Conservation (phyloP, 2,797 vertebrate species). For the Glossophaga mutica region DNA sequence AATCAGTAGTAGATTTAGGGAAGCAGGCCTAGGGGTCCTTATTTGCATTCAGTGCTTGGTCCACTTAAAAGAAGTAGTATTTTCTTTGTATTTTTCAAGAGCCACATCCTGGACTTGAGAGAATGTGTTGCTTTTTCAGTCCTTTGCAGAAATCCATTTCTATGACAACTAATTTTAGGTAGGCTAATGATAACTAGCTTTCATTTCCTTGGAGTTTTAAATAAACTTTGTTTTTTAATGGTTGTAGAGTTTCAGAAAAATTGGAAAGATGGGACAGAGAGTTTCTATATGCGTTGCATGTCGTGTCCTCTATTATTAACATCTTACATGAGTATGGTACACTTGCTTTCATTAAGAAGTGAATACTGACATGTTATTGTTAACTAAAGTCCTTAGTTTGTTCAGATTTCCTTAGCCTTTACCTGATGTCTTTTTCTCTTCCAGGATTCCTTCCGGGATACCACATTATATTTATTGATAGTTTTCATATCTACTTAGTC, state of each 20-base stretch:
- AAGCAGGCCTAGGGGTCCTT: not conserved
- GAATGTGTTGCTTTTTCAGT: not conserved
- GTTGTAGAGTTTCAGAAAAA: conserved; percentile 40
- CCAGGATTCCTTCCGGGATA: not conserved
- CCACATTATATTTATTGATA: not conserved
- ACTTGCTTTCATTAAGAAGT: not conserved
- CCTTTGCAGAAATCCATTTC: not conserved
- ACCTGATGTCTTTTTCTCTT: not conserved
- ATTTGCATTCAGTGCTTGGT: conserved; percentile 11
- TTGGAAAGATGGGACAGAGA: not conserved
- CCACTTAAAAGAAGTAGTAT: not conserved
- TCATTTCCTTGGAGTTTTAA: not conserved
- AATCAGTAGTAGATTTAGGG: not conserved
- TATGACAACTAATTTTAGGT: conserved; percentile 25
- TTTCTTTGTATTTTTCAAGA: conserved; percentile 31
- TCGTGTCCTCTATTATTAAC: not conserved
- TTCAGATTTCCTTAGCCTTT: conserved; percentile 11
- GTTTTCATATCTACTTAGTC: not conserved
- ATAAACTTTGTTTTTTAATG: not conserved
- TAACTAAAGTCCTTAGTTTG: not conserved
- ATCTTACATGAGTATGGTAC: not conserved
- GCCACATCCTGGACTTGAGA: not conserved
- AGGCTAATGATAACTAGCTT: not conserved
- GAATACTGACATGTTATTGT: not conserved
- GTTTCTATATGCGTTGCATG: not conserved